Evolutionary conservation across 2,113 vertebrate species (phyloP).

Genomic region (Ailuropoda melanoleuca): DNA sequence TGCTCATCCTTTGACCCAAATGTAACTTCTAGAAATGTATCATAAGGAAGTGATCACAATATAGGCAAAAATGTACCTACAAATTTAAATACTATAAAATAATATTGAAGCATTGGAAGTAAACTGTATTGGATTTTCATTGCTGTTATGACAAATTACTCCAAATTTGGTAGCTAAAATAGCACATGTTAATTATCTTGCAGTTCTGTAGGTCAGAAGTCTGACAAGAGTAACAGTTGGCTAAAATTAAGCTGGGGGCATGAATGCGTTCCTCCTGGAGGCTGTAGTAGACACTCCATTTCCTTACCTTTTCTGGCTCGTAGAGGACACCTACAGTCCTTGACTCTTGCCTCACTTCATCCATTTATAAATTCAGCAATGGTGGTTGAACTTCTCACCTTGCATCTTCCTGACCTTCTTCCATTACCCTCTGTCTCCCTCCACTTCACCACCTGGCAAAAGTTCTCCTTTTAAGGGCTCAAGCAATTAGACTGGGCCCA

Average conservation of each 20-base stretch:
- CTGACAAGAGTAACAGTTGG: background rate
- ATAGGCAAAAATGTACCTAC: background rate
- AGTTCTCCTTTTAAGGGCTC: background rate
- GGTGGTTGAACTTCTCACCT: background rate
- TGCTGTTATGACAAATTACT: background rate
- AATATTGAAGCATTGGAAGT: background rate
- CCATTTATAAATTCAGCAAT: background rate
- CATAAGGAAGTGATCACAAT: background rate
- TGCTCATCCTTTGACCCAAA: background rate
- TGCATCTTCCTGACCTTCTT: background rate
- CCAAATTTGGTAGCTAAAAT: background rate
- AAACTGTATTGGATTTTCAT: background rate
- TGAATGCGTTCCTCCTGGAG: background rate
- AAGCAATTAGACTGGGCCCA: background rate
- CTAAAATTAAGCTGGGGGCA: background rate
- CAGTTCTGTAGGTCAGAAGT: background rate
- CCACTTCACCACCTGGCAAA: background rate
- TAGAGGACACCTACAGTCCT: background rate
- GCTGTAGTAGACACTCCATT: background rate
- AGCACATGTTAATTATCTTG: background rate
- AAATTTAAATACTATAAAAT: background rate
- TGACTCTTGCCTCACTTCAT: background rate
- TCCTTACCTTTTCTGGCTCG: background rate
- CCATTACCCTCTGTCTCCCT: background rate
- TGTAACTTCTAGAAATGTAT: background rate